These are phyloP conservation scores for Drosophila macrospina DNA, from an alignment of 2,888 invertebrate species.

Conservation along the genomic window DNA sequence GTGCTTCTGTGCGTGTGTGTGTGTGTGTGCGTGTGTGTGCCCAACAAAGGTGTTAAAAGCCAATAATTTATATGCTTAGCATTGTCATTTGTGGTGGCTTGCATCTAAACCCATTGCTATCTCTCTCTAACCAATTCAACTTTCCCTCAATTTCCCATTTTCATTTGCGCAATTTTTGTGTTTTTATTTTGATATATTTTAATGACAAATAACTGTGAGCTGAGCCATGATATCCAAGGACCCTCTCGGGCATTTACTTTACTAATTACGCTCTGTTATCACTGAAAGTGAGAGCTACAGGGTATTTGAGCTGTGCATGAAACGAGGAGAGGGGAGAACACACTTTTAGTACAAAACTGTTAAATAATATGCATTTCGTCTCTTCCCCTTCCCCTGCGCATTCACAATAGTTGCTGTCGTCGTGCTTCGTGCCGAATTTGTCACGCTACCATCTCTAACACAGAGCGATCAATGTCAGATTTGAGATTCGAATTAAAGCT, in stretches of 20 bases:
- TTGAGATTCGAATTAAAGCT: constrained; percentile 18
- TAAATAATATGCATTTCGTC: neutral
- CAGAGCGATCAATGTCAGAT: constrained; percentile 8
- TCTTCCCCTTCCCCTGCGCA: neutral
- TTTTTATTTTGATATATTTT: constrained; percentile 51
- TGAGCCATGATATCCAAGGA: neutral
- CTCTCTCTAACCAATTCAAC: neutral
- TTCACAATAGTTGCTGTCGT: neutral
- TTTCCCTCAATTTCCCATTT: constrained; percentile 21
- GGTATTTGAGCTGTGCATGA: neutral
- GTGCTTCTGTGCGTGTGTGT: neutral
- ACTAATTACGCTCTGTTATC: neutral
- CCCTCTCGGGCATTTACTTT: constrained; percentile 1
- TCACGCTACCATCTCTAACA: constrained; percentile 3
- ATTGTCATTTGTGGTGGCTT: constrained; percentile 55
- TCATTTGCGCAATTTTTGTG: constrained; percentile 14
- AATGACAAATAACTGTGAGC: constrained; percentile 39
- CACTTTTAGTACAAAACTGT: no score
- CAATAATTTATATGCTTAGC: constrained; percentile 81
- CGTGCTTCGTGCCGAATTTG: neutral
- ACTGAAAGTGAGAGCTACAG: neutral
- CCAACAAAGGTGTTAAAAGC: constrained; percentile 77
- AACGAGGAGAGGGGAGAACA: neutral
- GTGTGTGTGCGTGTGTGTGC: constrained; percentile 23
- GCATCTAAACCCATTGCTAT: constrained; percentile 9